Evolutionary conservation across 2,797 vertebrate genomes (phyloP), one percentile per base, ranked within the genome.

Genomic region (Helostoma temminkii): DNA sequence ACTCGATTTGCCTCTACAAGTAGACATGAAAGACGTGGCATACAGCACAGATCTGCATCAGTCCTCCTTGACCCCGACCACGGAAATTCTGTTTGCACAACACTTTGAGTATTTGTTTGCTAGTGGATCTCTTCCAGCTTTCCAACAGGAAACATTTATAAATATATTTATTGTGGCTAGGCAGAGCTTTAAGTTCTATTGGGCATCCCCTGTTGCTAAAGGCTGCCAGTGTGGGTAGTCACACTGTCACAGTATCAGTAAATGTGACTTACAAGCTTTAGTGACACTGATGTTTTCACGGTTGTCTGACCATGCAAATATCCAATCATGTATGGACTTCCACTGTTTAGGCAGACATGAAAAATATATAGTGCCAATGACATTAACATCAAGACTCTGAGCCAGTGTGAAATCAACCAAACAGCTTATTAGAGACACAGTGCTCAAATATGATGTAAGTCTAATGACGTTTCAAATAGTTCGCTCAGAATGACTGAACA

Each of bases 401-500:
- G 54, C 26, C 21, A 56, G 45, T 49, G 69, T 71, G 68, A 85
- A 72, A 82, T 80, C 65, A 69, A 19, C 4, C 42, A 19, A 66
- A 64, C 58, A 56, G 57, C 48, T 34, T 50, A 77, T 62, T 46
- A 2, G 48, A 57, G 52, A 36, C 45, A 19, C 45, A 1, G 24
- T 0, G 46, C 42, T 37, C 0, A 19, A 45, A 59, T 45, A 24
- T 5, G 2, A 61, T 71, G 74, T 63, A 30, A 79, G 22, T 66
- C 39, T 30, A 36, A 50, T 59, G 34, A 76, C 53, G 48, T 46
- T 61, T 42, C 60, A 36, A 45, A 55, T 32, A 28, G 30, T 61
- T 63, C 69, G 45, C 52, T 68, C 45, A 24, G 14, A 18, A 24
- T 22, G 34, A 68, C 14, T 60, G 28, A 60, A 60, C 53, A 47